Percentiles rank a stretch among this genome's conserved stretches.
Conservation (phyloP, 2,113 vertebrate species). For the Tenrec ecaudatus region DNA sequence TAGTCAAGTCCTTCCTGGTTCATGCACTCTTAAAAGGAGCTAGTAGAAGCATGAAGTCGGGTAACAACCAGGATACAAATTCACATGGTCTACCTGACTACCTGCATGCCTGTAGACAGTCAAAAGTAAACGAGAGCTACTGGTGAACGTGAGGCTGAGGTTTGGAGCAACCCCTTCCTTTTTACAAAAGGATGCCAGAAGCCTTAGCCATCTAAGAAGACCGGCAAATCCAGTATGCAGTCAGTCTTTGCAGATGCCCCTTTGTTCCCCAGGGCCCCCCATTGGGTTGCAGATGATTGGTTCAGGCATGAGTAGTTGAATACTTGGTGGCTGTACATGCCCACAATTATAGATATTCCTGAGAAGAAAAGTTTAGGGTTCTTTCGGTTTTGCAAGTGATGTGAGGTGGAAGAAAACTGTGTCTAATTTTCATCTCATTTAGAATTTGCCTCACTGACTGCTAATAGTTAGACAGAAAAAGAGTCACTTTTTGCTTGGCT, state of each 20-base stretch:
- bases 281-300: background rate
- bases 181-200: background rate
- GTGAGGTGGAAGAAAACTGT: slow-evolving; percentile 55
- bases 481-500: background rate
- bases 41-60: background rate
- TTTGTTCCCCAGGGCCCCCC: background rate
- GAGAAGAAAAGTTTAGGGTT: background rate
- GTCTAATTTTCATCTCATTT: slow-evolving; percentile 43
- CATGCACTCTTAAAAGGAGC: background rate
- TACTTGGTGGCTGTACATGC: background rate
- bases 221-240: background rate
- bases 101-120: background rate
- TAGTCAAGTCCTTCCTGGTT: background rate
- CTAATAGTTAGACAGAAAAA: slow-evolving; percentile 63
- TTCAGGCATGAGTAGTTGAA: background rate
- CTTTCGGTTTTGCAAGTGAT: background rate
- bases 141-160: background rate
- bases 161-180: background rate
- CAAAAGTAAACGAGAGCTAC: background rate
- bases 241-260: background rate
- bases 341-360: background rate
- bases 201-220: background rate
- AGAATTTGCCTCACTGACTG: slow-evolving; percentile 41
- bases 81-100: background rate
- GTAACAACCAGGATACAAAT: slow-evolving; percentile 24